These are phyloP conservation scores for Aldabrachelys gigantea DNA, from an alignment of 2,113 vertebrate genomes.

Conservation along the genomic window DNA sequence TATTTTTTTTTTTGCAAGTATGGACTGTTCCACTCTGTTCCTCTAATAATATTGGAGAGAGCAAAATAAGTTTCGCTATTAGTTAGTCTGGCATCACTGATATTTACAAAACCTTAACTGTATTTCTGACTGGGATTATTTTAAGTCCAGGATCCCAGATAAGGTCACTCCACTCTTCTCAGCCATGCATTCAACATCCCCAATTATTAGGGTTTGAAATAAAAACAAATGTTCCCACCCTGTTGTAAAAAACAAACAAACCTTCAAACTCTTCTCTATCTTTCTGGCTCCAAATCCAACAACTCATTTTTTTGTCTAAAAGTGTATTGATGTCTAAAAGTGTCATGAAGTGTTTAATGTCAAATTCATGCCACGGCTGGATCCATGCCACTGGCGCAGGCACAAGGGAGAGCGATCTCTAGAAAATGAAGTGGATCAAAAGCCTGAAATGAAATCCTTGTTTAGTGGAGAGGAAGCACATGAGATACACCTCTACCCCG, in stretches of 20 bases:
- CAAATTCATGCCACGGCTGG: constrained; percentile 17
- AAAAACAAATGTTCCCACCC: constrained; percentile 28
- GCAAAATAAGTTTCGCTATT: not conserved
- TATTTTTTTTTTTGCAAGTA: not conserved
- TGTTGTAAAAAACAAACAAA: not conserved
- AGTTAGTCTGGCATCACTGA: not conserved
- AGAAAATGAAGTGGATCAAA: constrained; percentile 29
- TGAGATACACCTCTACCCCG: not conserved
- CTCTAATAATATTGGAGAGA: rapidly evolving
- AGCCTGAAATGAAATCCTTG: constrained; percentile 44
- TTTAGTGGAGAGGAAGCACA: constrained; percentile 37
- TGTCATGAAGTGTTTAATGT: not conserved
- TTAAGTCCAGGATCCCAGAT: not conserved
- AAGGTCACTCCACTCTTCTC: not conserved
- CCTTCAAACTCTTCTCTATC: constrained; percentile 32
- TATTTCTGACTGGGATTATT: not conserved
- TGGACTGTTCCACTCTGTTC: not conserved
- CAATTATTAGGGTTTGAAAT: not conserved
- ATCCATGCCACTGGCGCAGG: constrained; percentile 16
- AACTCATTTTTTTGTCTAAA: constrained; percentile 15
- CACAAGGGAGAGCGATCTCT: not conserved
- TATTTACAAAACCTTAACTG: not conserved
- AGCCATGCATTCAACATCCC: not conserved
- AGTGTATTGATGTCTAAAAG: constrained; percentile 3
- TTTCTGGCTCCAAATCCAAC: constrained; percentile 27